A percentile compares a stretch with the other conserved stretches of the same genome.
These are phyloP conservation scores for Pemphigus obesinymphae DNA, from an alignment of 1,140 invertebrate genomes.

Conservation along the genomic window DNA sequence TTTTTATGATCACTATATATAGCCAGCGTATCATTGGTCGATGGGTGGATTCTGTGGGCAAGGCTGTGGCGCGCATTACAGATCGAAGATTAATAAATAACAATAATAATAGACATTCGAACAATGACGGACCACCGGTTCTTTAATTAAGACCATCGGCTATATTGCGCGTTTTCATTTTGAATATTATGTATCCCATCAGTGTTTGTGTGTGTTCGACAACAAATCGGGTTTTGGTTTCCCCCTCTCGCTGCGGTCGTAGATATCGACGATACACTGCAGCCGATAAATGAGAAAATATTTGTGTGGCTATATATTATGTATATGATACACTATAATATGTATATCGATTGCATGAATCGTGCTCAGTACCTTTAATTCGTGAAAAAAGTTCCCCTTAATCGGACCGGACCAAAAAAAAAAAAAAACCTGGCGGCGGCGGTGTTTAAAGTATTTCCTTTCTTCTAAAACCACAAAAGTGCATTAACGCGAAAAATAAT, in stretches of 20 bases:
- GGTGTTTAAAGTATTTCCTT: conserved; percentile 6
- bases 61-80: neutral
- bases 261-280: no score
- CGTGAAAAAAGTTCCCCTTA: neutral
- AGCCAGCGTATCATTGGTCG: conserved; percentile 27
- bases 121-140: conserved; percentile 33
- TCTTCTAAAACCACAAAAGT: conserved; percentile 5
- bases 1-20: neutral
- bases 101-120: conserved; percentile 35
- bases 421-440: neutral
- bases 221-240: conserved; percentile 25
- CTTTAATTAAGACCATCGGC: conserved; percentile 38
- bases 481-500: conserved; percentile 40
- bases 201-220: neutral
- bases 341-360: conserved; percentile 4
- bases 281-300: neutral
- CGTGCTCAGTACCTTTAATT: neutral
- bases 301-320: neutral
- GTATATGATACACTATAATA: neutral
- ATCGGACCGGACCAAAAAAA: neutral
- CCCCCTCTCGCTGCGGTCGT: neutral
- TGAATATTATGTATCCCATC: conserved; percentile 14
- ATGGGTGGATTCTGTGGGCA: conserved; percentile 38
- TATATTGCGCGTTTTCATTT: conserved; percentile 27
- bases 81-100: conserved; percentile 39